Base-by-base conservation (phyloP, 2,797 vertebrate species). In the Octomys mimax region DNA sequence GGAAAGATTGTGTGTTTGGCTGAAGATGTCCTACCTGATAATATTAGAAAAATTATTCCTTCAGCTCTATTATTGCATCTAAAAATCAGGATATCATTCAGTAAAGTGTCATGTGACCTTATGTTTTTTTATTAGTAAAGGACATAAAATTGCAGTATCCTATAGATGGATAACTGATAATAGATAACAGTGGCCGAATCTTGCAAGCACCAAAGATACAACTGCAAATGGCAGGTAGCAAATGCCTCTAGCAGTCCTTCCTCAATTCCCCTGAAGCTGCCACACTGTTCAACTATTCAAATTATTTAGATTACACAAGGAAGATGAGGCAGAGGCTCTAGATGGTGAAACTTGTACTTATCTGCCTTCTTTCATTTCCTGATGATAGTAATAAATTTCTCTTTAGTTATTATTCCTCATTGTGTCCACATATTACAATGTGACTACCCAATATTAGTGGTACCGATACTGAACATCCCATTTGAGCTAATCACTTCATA, bases 191-290 rank as follows among this genome's bases (percentile, higher is more conserved):
- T 24, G 9, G 68, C n/a, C 19, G 81, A 33, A 18, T 54, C 80
- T 71, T n/a, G 14, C 28, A 31, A 87, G 22, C 24, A n/a, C 24
- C 21, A 10, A 59, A 68, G 33, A 1, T 71, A 11, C 2, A 62
- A n/a, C 36, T 86, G 82, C 19, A 19, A 87, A 77, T 68, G 64
- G 31, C 31, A 36, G 11, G 49, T 49, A 36, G 31, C 49, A 39
- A 9, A 9, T 39, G 7, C 54, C 5, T 68, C 7, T 89, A 31
- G 33, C 64, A 54, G 46, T 64, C 66, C 21, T 26, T 71, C 22
- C 11, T 59, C 14, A 21, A 3, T 82, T 21, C 21, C 49, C 70
- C 1, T 8, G 0, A 2, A 81, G 19, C 1, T 14, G 1, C 12
- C 31, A 2, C 70, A 3, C 4, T n/a, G 33, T 89, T 68, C 11